Percentiles rank a stretch among this genome's conserved stretches.
phyloP scores from a whole-genome alignment of 2,888 invertebrate species.

The Ennomos erosarius region DNA sequence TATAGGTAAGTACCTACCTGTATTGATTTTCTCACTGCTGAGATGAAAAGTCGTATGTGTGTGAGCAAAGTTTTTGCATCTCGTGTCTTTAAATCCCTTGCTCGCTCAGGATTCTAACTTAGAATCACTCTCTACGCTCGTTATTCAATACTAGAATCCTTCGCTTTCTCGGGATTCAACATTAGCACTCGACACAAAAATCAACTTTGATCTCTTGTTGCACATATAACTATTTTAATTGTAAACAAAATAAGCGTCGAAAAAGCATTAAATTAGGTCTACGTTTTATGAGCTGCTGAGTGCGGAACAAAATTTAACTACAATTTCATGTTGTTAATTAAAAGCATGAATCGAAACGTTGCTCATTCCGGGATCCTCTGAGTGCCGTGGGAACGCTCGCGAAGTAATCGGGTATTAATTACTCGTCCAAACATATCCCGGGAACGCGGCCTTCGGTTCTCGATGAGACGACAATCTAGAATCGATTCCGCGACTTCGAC shows the following conservation, averaged over 20 bases:
- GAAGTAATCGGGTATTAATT: conserved; percentile 56
- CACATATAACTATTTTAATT: conserved; percentile 24
- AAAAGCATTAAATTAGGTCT: conserved; percentile 17
- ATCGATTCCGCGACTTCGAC: conserved; percentile 53
- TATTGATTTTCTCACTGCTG: no score
- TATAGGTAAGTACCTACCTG: no score
- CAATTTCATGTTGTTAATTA: conserved; percentile 39
- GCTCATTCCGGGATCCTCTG: conserved; percentile 34
- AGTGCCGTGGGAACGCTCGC: conserved; percentile 44
- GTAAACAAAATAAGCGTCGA: conserved; percentile 17
- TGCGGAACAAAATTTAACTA: conserved; percentile 25
- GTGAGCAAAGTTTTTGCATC: no score
- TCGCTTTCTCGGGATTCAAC: no score
- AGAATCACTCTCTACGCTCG: no score
- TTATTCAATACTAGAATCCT: no score
- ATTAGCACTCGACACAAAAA: no score
- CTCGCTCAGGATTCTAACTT: no score
- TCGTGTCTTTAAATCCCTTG: no score
- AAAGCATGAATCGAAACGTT: conserved; percentile 36
- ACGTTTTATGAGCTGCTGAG: conserved; percentile 31
- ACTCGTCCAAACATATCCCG: conserved; percentile 49
- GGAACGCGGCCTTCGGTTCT: conserved; percentile 32
- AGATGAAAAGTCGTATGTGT: no score
- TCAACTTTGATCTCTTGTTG: no score
- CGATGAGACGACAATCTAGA: conserved; percentile 39